These are phyloP conservation scores for Standfussiana lucernea DNA, from an alignment of 2,888 invertebrate genomes.

Conservation along the genomic window DNA sequence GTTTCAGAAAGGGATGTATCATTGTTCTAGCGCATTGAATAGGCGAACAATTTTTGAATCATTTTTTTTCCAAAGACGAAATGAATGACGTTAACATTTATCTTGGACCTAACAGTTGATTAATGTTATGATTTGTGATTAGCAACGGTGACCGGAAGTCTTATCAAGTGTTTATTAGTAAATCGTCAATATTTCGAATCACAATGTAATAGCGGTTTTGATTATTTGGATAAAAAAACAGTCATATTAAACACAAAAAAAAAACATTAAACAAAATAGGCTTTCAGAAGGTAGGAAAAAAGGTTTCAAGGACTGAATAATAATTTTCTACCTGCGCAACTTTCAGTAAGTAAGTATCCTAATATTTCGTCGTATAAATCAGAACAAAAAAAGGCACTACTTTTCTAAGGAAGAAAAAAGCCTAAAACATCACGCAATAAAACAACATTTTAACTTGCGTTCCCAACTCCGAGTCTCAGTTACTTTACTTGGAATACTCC, in stretches of 20 bases:
- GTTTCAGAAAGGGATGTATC: neutral
- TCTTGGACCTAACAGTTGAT: neutral
- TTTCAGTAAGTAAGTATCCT: constrained; percentile 15
- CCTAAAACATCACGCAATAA: constrained; percentile 42
- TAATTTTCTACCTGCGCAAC: constrained; percentile 19
- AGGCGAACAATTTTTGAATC: neutral
- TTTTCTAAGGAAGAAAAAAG: constrained; percentile 8
- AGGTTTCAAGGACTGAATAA: constrained; percentile 20
- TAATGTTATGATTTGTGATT: neutral
- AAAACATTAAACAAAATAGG: constrained; percentile 2
- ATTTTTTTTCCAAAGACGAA: no score
- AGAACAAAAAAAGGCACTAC: constrained; percentile 23
- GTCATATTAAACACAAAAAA: neutral
- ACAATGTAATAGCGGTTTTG: neutral
- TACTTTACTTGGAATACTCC: constrained; percentile 40
- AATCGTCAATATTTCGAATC: neutral
- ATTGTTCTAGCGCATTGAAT: neutral
- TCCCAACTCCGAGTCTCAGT: constrained; percentile 27
- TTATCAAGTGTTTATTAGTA: no score
- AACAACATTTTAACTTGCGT: constrained; percentile 49
- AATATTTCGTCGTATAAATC: constrained; percentile 48
- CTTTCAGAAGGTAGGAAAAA: constrained; percentile 21
- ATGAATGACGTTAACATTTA: neutral
- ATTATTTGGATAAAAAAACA: neutral
- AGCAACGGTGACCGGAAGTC: neutral